These are phyloP conservation scores for Silurus asotus DNA, from an alignment of 2,113 vertebrate genomes.

Conservation along the genomic window DNA sequence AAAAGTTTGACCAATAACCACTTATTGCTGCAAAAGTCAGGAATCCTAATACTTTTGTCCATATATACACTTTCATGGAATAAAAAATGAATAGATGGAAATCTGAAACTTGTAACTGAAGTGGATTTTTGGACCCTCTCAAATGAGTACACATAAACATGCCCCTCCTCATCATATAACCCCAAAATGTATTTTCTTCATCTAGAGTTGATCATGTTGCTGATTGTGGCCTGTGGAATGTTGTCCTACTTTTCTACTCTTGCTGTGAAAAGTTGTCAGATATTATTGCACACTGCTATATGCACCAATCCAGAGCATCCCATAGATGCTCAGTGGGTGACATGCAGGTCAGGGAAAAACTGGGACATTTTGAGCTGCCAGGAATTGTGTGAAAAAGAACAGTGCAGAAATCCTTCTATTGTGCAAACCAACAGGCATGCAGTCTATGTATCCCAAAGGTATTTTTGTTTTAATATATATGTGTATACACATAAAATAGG, in stretches of 20 bases:
- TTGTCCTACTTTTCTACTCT: background rate
- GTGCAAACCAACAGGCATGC: background rate
- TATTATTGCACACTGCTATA: slow-evolving; percentile 2
- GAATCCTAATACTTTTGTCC: no score
- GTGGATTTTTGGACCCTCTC: no score
- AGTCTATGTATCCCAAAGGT: slow-evolving; percentile 1
- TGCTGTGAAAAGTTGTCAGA: slow-evolving; percentile 3
- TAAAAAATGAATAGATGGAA: background rate
- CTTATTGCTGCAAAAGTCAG: no score
- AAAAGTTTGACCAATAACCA: no score
- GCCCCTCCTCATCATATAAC: background rate
- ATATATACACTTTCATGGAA: background rate
- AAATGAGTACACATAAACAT: background rate
- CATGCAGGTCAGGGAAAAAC: slow-evolving; percentile 17
- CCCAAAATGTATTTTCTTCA: background rate
- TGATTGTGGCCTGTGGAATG: slow-evolving; percentile 5
- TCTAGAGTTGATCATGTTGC: background rate
- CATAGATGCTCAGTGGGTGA: slow-evolving; percentile 10
- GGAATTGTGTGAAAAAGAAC: slow-evolving; percentile 4
- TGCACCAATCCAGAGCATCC: slow-evolving; percentile 6
- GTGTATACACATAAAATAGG: background rate
- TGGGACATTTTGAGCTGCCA: slow-evolving; percentile 8
- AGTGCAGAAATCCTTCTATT: background rate
- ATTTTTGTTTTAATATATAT: background rate
- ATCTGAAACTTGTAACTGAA: background rate